Evolutionary conservation across 1,140 invertebrate species (phyloP), one percentile per base, ranked within the genome.

Genomic region (Proctacanthus coquilletti): DNA sequence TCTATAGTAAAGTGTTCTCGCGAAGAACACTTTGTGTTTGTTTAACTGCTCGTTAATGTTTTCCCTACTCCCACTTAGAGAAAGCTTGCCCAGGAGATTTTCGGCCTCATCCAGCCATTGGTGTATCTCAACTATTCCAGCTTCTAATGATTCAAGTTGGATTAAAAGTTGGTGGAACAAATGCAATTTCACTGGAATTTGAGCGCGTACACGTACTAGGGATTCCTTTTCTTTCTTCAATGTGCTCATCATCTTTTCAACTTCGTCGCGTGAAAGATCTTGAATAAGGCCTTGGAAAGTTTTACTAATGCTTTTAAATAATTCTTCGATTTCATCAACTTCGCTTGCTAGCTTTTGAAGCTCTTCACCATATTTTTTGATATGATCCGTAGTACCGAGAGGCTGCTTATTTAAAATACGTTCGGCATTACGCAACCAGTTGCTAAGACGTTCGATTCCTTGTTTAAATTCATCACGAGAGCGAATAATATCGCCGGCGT

Each of bases 151-250:
- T 56, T 91, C 84, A 50, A 92, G 81, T 51, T 95, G 87, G 0
- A 88, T 83, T 17, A 91, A 56, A 6, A 94, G 56, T 53, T 92
- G 84, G 46, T 85, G 74, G 52, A 80, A 80, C 10, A 81, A 62
- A 50, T 87, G 80, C 34, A 89, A 60, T 43, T 84, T 78, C 39
- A 76, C 70, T 0, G 84, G 83, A 34, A 89, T 76, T 38, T 77
- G 67, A 5, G 86, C 84, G 32, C 85, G 67, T 5, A 92, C 75
- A 49, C 72, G 72, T 0, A 93, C 80, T 14, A 94, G 62, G 2
- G 75, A 70, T 60, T 93, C 88, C 60, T 88, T 88, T 48, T 92
- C 82, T 48, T 80, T 81, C 55, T 94, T 94, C 18, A 96, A 58
- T 2, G 79, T 79, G 25, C 76, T 73, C 79, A 94, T 85, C 73